phyloP scores from a whole-genome alignment of 2,797 vertebrate genomes.

The Anas georgica region DNA sequence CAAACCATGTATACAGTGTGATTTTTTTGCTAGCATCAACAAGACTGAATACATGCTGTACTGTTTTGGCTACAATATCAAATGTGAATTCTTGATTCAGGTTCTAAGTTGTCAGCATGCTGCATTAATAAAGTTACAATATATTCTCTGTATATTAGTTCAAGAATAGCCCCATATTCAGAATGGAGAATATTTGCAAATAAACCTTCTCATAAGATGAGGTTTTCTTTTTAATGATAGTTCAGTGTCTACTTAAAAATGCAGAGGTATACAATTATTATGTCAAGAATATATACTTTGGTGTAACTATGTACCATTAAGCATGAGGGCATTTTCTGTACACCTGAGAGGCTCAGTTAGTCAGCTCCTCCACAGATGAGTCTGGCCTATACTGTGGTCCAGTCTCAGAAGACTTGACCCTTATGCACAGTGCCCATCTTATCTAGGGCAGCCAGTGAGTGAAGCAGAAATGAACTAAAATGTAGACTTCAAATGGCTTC shows the following conservation, averaged over 20 bases:
- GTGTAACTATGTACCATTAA: not conserved
- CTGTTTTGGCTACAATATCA: not conserved
- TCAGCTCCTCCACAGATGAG: not conserved
- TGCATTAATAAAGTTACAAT: constrained; percentile 1
- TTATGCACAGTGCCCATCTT: accelerated
- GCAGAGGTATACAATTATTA: not conserved
- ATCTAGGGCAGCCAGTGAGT: not conserved
- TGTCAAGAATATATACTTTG: not conserved
- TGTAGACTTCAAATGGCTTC: accelerated
- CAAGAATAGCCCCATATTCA: not conserved
- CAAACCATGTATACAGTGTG: not conserved
- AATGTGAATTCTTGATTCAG: not conserved
- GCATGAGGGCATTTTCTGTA: not conserved
- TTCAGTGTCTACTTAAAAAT: not conserved
- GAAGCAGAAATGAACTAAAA: not conserved
- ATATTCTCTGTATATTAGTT: not conserved
- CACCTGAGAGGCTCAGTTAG: not conserved
- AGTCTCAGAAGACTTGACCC: not conserved
- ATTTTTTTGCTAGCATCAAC: constrained; percentile 15
- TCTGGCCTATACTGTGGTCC: not conserved
- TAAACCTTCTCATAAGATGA: not conserved
- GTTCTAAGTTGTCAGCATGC: not conserved
- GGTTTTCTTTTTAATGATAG: not conserved
- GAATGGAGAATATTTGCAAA: not conserved
- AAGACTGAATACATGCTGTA: not conserved